Evolutionary conservation across 92 coral and sea anemone genomes (phyloP).

Genomic region (Ricordea florida): DNA sequence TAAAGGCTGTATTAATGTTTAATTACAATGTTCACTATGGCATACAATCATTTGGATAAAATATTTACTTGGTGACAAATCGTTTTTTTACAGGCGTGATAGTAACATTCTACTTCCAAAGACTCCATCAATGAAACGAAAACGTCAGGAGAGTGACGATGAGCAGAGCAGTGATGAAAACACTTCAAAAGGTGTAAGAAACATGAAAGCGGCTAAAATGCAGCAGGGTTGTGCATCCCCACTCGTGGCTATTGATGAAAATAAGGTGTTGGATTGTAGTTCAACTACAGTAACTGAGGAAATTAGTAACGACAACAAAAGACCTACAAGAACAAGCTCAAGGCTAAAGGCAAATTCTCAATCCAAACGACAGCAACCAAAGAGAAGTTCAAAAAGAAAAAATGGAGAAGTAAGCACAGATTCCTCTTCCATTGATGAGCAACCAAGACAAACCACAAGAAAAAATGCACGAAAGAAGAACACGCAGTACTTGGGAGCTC

Average conservation of each 20-base stretch:
- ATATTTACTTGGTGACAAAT: too few species aligned
- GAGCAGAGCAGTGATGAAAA: slow-evolving; percentile 46
- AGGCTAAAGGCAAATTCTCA: neutral
- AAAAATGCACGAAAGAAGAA: slow-evolving; percentile 5
- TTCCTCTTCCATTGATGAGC: slow-evolving; percentile 5
- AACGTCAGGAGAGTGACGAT: slow-evolving; percentile 42
- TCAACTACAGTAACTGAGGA: neutral
- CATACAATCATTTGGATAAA: too few species aligned
- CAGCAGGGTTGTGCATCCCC: slow-evolving; percentile 31
- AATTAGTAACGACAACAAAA: neutral
- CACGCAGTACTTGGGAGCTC: neutral
- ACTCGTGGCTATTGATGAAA: slow-evolving; percentile 18
- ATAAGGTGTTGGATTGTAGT: neutral
- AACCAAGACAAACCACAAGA: slow-evolving; percentile 20
- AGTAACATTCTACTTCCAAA: slow-evolving; percentile 78
- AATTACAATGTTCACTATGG: too few species aligned
- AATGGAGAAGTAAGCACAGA: neutral
- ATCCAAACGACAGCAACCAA: slow-evolving; percentile 46
- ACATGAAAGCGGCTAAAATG: slow-evolving; percentile 7
- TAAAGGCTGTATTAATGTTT: too few species aligned
- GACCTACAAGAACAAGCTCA: slow-evolving; percentile 10
- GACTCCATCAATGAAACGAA: slow-evolving; percentile 84
- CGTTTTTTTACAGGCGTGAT: slow-evolving; percentile 67
- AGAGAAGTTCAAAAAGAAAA: slow-evolving; percentile 22
- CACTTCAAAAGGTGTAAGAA: neutral